Base-by-base conservation (phyloP, 2,113 vertebrate species). In the Butorides virescens region DNA sequence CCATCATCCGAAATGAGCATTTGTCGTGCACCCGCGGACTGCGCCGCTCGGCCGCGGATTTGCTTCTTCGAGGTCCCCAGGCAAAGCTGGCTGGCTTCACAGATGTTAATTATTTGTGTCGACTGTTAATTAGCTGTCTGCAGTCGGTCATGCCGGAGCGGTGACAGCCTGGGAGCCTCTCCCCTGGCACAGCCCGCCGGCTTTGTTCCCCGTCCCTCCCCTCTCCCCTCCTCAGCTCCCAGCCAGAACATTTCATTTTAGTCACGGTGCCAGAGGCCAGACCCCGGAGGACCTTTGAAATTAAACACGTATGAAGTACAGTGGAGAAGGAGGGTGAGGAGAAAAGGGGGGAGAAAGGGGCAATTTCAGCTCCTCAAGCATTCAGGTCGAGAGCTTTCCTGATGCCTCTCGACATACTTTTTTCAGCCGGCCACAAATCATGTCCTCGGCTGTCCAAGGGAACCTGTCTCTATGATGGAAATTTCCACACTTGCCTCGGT, bases 51-150 rank as follows among this genome's bases (percentile, higher is more conserved):
- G 61, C 85, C 76, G 42, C 1, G 61, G 50, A 39, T 92, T 85
- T 82, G 84, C 72, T 86, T 66, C 95, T 89, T 39, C 19, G 67
- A 93, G 91, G 80, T 95, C 96, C 89, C 14, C 50, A 89, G 96
- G 95, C 96, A 92, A 78, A n/a, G 92, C 94, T 98, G 97, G 94
- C 97, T 98, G 97, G 87, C 93, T 97, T 94, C 96, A 89, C 81
- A 95, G 97, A 97, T 96, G 98, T 97, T 98, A 98, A 98, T 98
- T 98, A 98, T 96, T 96, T 17, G 42, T 4, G 34, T 91, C 96
- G 91, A 65, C 95, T 97, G 92, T 98, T 98, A 98, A 98, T 98
- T 96, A 98, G 97, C 93, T 97, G 94, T 94, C 96, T 97, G 97
- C 93, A 88, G 91, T 59, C 37, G 66, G 92, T 93, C 88, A n/a